Evolutionary conservation across 2,113 vertebrate genomes (phyloP), one percentile per base, ranked within the genome.

Genomic region (Carassius gibelio): DNA sequence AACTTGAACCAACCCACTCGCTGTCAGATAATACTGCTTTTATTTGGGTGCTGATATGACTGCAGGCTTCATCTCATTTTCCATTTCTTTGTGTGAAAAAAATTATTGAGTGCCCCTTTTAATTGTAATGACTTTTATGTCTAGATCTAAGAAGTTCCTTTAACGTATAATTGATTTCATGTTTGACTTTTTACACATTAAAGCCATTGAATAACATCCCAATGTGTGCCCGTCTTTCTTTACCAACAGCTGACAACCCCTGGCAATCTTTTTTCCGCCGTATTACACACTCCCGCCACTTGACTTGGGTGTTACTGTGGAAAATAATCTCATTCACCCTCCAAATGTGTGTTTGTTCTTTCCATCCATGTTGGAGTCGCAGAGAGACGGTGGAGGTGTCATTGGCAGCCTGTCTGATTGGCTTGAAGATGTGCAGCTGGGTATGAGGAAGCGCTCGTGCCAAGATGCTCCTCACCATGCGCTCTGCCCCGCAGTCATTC

Each of bases 351-450:
- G 57, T 48, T 64, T 80, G 42, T 34, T 82, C 64, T 57, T 52
- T 57, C 23, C 48, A 52, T 52, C 50, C 50, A 15, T 52, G 50
- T 52, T 52, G 50, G 50, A 81, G 62, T 80, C 8, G 45, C 75
- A 74, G 64, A 21, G 5, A 21, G 48, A 17, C 10, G 6, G 38
- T 75, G 48, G 77, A 81, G 75, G 83, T 59, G 57, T 83, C 86
- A 74, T 87, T 89, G 83, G 89, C 89, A 86, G 86, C 82, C 75
- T 85, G 86, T 92, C 92, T 89, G 89, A 91, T 91, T 91, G 88
- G 86, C 88, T 90, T 86, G 88, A 90, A 92, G 90, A 92, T 91
- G 90, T 92, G 92, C 92, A 92, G 90, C 87, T 90, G 88, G 88
- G 84, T 78, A 88, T 89, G 86, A 88, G 86, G 88, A 88, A 69